These are phyloP conservation scores for Tachina grossa DNA, from an alignment of 2,888 invertebrate species.

Conservation along the genomic window DNA sequence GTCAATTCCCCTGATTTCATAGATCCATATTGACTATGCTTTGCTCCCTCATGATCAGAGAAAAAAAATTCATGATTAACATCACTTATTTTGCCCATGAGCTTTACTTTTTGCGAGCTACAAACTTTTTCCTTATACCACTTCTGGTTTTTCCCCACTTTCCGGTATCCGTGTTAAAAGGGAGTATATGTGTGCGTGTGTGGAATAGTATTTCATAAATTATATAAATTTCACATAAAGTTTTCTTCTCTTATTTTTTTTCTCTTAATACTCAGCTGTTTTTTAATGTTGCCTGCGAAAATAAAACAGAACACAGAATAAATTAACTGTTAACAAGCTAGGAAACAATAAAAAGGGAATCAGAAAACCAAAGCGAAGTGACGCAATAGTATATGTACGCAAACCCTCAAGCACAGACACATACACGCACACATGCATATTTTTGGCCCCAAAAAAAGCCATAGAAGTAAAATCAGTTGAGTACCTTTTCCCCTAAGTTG, in stretches of 20 bases:
- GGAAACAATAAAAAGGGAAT: not conserved
- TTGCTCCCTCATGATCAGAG: no score
- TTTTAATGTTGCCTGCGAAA: conserved; percentile 9
- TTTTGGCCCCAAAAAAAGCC: conserved; percentile 5
- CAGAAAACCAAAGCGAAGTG: not conserved
- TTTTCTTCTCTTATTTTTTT: conserved; percentile 3
- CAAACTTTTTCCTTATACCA: no score
- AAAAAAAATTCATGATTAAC: no score
- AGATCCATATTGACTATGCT: no score
- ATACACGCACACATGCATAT: not conserved
- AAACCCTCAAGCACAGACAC: not conserved
- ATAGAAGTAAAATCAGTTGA: conserved; percentile 34
- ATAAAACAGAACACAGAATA: conserved; percentile 17
- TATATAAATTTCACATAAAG: conserved; percentile 1
- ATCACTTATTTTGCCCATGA: no score
- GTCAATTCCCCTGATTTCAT: no score
- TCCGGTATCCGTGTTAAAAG: not conserved
- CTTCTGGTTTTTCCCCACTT: no score
- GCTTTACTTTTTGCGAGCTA: no score
- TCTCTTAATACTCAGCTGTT: conserved; percentile 37
- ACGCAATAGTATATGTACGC: not conserved
- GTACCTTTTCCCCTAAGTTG: not conserved
- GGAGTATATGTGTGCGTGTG: not conserved
- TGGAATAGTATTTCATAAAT: not conserved
- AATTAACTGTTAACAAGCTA: conserved; percentile 1